phyloP scores from a whole-genome alignment of 2,888 invertebrate species.

The Eupithecia pulchellata region DNA sequence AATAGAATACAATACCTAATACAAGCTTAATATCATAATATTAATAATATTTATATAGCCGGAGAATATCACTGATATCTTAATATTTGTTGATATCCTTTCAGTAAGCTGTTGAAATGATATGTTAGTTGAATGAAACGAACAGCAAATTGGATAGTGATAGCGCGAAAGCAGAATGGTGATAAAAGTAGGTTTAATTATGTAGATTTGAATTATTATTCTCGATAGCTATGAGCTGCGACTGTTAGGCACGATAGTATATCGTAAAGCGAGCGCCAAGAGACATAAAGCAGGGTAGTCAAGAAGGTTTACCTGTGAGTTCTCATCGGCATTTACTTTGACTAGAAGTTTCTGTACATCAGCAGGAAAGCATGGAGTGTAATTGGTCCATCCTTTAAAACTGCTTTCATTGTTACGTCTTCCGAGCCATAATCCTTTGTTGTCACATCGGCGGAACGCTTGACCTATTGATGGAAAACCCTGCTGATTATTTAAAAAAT shows the following conservation, averaged over 20 bases:
- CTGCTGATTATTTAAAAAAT: background rate
- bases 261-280: background rate
- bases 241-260: background rate
- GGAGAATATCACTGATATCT: background rate
- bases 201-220: background rate
- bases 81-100: background rate
- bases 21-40: background rate
- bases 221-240: background rate
- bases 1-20: background rate
- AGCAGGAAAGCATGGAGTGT: slow-evolving; percentile 90
- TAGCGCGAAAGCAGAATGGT: background rate
- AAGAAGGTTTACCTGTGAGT: slow-evolving; percentile 52
- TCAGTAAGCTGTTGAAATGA: too few species aligned
- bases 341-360: slow-evolving; percentile 88
- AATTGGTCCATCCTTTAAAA: slow-evolving; percentile 92
- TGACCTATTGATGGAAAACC: slow-evolving; percentile 79
- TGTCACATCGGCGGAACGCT: slow-evolving; percentile 89
- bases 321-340: slow-evolving; percentile 84
- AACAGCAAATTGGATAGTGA: background rate
- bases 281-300: background rate
- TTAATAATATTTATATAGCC: background rate
- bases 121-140: background rate
- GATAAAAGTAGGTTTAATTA: background rate
- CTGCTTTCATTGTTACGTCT: slow-evolving; percentile 63
- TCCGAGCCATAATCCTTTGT: slow-evolving; percentile 89